These are phyloP conservation scores for Fragum whitleyi DNA, from an alignment of 2,888 invertebrate genomes.

Conservation along the genomic window DNA sequence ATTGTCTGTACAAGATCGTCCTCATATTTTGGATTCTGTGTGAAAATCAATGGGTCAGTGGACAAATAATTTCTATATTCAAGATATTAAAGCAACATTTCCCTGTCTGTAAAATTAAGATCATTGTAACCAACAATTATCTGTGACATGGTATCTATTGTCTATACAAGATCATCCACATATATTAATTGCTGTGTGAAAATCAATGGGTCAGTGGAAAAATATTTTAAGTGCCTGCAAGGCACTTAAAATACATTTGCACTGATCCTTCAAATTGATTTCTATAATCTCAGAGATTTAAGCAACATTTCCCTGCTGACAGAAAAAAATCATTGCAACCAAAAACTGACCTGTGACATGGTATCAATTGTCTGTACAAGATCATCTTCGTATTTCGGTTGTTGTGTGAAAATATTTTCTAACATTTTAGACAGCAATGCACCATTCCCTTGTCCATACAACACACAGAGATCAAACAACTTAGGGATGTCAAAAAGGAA, in stretches of 20 bases:
- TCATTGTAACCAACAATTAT: too few relatives aligned
- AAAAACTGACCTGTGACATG: slow-evolving; percentile 80
- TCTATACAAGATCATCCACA: slow-evolving; percentile 87
- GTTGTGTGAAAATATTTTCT: slow-evolving; percentile 88
- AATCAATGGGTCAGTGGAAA: too few relatives aligned
- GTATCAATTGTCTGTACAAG: slow-evolving; percentile 81
- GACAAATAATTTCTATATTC: slow-evolving; percentile 89
- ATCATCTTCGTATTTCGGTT: slow-evolving; percentile 90
- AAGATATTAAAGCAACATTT: slow-evolving; percentile 88
- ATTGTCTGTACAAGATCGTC: slow-evolving; percentile 86
- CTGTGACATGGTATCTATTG: slow-evolving; percentile 81
- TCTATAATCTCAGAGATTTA: slow-evolving; percentile 89
- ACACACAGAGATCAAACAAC: slow-evolving; percentile 91
- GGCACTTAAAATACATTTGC: too few relatives aligned
- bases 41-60: slow-evolving; percentile 89
- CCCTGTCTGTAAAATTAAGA: slow-evolving; percentile 90
- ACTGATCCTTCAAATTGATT: too few relatives aligned
- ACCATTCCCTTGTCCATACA: slow-evolving; percentile 90
- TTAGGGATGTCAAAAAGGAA: slow-evolving; percentile 94
- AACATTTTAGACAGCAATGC: slow-evolving; percentile 89
- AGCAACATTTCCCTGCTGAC: slow-evolving; percentile 90
- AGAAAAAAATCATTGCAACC: too few relatives aligned
- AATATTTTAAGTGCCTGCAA: too few relatives aligned
- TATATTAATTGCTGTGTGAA: slow-evolving; percentile 90
- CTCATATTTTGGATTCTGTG: slow-evolving; percentile 89